These are phyloP conservation scores for Carposina sasakii DNA, from an alignment of 1,140 invertebrate species.

Conservation along the genomic window DNA sequence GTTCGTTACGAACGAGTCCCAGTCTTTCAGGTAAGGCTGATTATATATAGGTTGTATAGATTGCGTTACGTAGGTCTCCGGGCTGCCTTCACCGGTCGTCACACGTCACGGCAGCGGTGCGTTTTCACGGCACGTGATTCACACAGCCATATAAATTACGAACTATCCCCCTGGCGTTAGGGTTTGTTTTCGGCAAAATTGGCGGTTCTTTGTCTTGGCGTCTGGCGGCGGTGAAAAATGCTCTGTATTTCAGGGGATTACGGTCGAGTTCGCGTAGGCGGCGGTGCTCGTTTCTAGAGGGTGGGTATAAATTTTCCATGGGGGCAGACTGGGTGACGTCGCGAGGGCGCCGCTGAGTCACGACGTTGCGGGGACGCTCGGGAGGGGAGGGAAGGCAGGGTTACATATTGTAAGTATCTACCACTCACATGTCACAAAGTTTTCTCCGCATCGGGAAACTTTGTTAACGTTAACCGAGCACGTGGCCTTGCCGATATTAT, in stretches of 20 bases:
- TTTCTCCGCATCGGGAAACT: constrained; percentile 69
- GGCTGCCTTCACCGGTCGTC: too few relatives aligned
- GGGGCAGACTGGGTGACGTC: constrained; percentile 67
- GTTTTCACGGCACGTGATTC: constrained; percentile 59
- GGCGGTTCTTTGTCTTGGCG: constrained; percentile 57
- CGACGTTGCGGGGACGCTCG: constrained; percentile 38
- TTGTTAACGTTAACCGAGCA: constrained; percentile 70
- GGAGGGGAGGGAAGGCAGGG: constrained; percentile 17
- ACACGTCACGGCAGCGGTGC: constrained; percentile 50
- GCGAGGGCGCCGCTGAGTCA: constrained; percentile 68
- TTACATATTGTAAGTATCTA: constrained; percentile 68
- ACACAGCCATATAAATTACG: constrained; percentile 57
- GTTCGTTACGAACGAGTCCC: too few relatives aligned
- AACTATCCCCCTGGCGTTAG: constrained; percentile 65
- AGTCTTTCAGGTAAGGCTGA: too few relatives aligned
- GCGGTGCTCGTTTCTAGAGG: constrained; percentile 62
- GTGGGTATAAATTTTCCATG: constrained; percentile 71
- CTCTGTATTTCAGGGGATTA: constrained; percentile 38
- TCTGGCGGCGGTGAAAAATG: constrained; percentile 27
- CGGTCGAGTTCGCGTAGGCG: constrained; percentile 34
- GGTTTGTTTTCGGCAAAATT: constrained; percentile 67
- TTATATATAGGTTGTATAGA: background rate
- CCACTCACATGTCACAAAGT: constrained; percentile 70
- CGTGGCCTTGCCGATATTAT: constrained; percentile 60
- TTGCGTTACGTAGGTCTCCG: too few relatives aligned